A percentile compares a stretch with the other conserved stretches of the same genome.
Conservation (phyloP, 2,797 vertebrate species). For the Falco biarmicus region DNA sequence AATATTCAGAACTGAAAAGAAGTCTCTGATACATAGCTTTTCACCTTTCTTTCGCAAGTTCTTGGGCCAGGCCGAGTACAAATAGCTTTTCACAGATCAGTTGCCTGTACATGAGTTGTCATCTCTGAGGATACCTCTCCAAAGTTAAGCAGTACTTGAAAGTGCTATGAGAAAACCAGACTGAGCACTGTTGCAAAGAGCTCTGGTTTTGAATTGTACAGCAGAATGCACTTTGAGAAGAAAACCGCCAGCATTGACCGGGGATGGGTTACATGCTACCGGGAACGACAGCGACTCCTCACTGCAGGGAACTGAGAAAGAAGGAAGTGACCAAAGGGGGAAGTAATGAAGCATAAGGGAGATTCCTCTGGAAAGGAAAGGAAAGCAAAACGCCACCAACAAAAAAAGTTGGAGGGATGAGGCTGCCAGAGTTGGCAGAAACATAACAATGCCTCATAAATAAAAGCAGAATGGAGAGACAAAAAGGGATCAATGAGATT, state of each 20-base stretch:
- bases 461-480: background rate
- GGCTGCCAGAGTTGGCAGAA: background rate
- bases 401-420: background rate
- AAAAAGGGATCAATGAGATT: background rate
- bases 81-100: background rate
- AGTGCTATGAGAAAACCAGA: background rate
- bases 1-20: background rate
- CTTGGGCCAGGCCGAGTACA: background rate
- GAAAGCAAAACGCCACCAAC: background rate
- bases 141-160: background rate
- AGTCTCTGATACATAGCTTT: background rate
- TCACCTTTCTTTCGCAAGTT: background rate
- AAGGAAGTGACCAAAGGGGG: background rate
- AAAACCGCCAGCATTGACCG: background rate
- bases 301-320: background rate
- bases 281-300: background rate
- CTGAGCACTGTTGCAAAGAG: background rate
- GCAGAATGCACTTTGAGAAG: background rate
- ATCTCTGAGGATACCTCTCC: background rate
- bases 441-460: background rate
- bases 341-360: background rate
- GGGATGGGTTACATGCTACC: too few species aligned
- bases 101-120: background rate
- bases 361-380: background rate
- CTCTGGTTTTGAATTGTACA: background rate